Evolutionary conservation across 2,113 vertebrate species (phyloP).

Genomic region (Turnix velox): DNA sequence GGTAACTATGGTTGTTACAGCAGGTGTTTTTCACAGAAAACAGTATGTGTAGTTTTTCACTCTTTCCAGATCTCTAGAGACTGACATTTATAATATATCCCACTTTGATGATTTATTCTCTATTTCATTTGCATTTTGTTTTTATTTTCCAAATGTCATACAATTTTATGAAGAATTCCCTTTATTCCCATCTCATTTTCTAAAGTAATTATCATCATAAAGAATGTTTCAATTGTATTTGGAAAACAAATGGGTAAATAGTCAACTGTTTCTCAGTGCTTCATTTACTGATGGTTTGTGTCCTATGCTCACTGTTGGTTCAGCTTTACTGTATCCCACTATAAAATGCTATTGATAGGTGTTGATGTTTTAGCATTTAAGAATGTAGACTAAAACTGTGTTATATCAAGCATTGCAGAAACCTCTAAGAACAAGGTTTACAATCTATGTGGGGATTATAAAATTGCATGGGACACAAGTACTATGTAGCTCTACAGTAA

Average conservation of each 20-base stretch:
- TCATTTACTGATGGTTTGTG: neutral
- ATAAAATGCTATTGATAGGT: neutral
- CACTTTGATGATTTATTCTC: neutral
- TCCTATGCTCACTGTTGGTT: neutral
- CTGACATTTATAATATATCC: neutral
- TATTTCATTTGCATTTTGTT: neutral
- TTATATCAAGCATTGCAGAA: neutral
- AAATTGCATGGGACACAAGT: neutral
- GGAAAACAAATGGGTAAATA: neutral
- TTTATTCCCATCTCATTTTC: neutral
- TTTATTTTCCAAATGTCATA: neutral
- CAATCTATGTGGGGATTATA: neutral
- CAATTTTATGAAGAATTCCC: neutral
- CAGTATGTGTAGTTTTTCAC: neutral
- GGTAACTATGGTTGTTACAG: neutral
- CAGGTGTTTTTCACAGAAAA: neutral
- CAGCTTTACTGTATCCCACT: neutral
- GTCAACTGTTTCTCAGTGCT: neutral
- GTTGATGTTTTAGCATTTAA: neutral
- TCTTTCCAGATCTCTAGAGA: neutral
- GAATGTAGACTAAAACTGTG: neutral
- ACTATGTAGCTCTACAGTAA: neutral
- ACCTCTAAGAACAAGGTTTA: neutral
- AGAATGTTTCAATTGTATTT: neutral
- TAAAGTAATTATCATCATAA: neutral